Conservation (phyloP, 2,113 vertebrate genomes). For the Myotis yumanensis region DNA sequence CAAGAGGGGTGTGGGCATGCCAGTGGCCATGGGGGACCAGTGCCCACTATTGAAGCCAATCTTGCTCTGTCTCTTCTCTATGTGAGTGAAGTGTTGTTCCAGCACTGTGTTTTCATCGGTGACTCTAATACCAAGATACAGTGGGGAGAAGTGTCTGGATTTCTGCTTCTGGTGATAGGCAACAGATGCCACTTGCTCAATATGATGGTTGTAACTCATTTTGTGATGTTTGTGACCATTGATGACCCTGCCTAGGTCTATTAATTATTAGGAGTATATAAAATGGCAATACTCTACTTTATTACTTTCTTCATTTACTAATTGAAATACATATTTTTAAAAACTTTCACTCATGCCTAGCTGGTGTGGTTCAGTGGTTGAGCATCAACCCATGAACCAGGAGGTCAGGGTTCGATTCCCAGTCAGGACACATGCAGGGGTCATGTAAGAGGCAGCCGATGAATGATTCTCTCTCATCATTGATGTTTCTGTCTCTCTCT, state of each 20-base stretch:
- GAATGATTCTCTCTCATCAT: no score
- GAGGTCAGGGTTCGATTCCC: no score
- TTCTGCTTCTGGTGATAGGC: background rate
- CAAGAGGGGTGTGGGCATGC: background rate
- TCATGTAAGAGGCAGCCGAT: no score
- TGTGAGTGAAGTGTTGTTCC: background rate
- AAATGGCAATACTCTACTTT: background rate
- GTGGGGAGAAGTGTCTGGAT: background rate
- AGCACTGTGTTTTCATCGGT: background rate
- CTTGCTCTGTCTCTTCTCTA: background rate
- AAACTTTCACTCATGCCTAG: background rate
- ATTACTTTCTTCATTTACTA: slow-evolving; percentile 16
- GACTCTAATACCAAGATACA: background rate
- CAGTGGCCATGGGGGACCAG: background rate
- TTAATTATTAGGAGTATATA: background rate
- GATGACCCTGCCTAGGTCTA: background rate
- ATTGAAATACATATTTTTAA: background rate
- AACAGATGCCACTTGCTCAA: background rate
- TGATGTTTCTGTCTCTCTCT: no score
- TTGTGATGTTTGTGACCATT: background rate
- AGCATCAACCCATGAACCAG: no score
- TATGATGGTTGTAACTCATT: background rate
- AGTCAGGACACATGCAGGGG: no score
- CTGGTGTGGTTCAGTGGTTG: no score
- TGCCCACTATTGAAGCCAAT: background rate